Evolutionary conservation across 2,888 invertebrate species (phyloP).

Genomic region (Zhuqinia jingwanae): DNA sequence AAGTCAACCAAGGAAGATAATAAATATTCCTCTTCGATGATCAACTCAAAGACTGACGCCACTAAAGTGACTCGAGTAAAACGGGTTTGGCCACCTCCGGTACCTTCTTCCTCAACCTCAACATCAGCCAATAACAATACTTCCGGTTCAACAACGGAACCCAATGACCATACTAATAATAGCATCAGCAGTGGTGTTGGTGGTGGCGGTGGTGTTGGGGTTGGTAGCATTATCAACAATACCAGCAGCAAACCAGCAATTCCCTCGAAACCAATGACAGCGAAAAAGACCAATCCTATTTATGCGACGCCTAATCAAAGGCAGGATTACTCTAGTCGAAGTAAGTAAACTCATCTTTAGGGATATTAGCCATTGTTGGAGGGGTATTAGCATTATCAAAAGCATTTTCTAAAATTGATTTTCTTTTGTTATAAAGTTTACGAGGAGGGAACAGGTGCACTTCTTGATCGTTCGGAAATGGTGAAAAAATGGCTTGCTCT

Average conservation of each 20-base stretch:
- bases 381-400: neutral
- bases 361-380: no score
- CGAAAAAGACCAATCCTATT: constrained; percentile 85
- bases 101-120: constrained; percentile 81
- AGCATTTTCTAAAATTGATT: constrained; percentile 10
- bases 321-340: constrained; percentile 78
- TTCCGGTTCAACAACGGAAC: neutral
- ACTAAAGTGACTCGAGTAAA: constrained; percentile 80
- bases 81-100: constrained; percentile 83
- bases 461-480: constrained; percentile 78
- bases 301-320: constrained; percentile 88
- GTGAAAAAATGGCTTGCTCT: constrained; percentile 79
- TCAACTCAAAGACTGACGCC: constrained; percentile 78
- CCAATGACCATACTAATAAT: neutral
- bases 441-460: constrained; percentile 70
- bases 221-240: constrained; percentile 10
- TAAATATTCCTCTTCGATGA: constrained; percentile 62
- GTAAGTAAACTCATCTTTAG: no score
- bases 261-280: constrained; percentile 85
- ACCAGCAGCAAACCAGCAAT: constrained; percentile 86
- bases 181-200: neutral
- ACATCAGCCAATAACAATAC: constrained; percentile 4
- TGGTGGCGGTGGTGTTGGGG: neutral
- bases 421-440: constrained; percentile 54
- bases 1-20: constrained; percentile 55